Conservation (phyloP, 2,888 invertebrate species). For the Dasysyrphus tricinctus region DNA sequence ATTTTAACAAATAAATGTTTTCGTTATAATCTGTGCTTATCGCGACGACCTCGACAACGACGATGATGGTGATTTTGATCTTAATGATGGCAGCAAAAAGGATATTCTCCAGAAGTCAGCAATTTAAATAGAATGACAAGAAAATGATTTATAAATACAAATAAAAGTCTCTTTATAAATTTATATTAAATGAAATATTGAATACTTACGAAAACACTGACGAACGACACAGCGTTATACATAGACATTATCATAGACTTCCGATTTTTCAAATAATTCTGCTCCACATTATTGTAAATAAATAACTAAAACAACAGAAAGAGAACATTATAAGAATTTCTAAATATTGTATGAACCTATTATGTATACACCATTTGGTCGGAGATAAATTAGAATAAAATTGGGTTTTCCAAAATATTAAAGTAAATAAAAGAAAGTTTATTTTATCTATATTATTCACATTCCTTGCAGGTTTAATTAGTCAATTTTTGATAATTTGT, state of each 20-base stretch:
- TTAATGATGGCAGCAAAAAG: slow-evolving; percentile 72
- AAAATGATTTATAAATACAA: slow-evolving; percentile 36
- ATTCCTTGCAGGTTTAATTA: slow-evolving; percentile 64
- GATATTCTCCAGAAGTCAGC: slow-evolving; percentile 74
- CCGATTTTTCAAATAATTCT: slow-evolving; percentile 61
- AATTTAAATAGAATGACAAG: slow-evolving; percentile 57
- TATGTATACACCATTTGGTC: slow-evolving; percentile 43
- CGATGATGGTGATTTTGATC: slow-evolving; percentile 58
- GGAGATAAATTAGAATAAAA: slow-evolving; percentile 58
- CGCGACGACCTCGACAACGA: slow-evolving; percentile 61
- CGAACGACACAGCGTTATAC: slow-evolving; percentile 52
- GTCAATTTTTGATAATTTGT: slow-evolving; percentile 1
- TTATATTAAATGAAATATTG: slow-evolving; percentile 17
- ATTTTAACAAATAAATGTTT: slow-evolving; percentile 75
- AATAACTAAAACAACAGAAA: slow-evolving; percentile 22
- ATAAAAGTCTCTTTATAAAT: slow-evolving; percentile 33
- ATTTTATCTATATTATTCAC: slow-evolving; percentile 59
- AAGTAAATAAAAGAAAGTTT: slow-evolving; percentile 45
- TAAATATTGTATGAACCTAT: slow-evolving; percentile 48
- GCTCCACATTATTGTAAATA: slow-evolving; percentile 67
- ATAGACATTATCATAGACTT: slow-evolving; percentile 58
- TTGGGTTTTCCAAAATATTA: slow-evolving; percentile 70
- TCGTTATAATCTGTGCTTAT: slow-evolving; percentile 75
- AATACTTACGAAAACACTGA: slow-evolving; percentile 51
- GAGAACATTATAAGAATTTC: slow-evolving; percentile 46